phyloP scores from a whole-genome alignment of 2,888 invertebrate species.

The Oxycera nigricornis region DNA sequence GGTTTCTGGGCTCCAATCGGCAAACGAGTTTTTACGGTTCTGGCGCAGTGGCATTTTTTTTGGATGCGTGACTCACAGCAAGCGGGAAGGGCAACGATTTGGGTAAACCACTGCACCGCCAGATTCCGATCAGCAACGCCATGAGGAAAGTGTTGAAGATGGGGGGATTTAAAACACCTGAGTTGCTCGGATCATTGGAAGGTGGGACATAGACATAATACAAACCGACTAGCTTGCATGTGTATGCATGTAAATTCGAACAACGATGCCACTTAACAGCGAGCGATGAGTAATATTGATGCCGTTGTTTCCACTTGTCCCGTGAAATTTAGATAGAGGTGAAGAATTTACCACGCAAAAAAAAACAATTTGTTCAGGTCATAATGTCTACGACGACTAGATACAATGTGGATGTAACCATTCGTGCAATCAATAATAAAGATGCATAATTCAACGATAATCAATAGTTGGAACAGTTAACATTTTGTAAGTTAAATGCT shows the following conservation, averaged over 20 bases:
- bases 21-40: background rate
- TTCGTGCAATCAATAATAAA: too few species aligned
- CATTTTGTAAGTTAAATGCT: too few species aligned
- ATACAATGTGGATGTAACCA: too few species aligned
- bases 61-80: background rate
- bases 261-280: background rate
- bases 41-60: background rate
- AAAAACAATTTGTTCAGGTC: too few species aligned
- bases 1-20: background rate
- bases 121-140: background rate
- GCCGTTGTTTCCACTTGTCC: background rate
- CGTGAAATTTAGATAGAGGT: background rate
- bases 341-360: background rate
- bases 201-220: too few species aligned
- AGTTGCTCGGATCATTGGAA: too few species aligned
- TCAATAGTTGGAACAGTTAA: too few species aligned
- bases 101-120: too few species aligned
- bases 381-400: too few species aligned
- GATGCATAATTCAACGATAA: too few species aligned
- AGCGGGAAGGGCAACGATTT: background rate
- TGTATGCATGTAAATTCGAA: background rate
- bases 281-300: background rate
- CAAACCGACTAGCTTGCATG: too few species aligned
- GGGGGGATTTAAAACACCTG: background rate
- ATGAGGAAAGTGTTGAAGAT: background rate